Conservation (phyloP, 2,113 vertebrate genomes). For the Salminus brasiliensis region DNA sequence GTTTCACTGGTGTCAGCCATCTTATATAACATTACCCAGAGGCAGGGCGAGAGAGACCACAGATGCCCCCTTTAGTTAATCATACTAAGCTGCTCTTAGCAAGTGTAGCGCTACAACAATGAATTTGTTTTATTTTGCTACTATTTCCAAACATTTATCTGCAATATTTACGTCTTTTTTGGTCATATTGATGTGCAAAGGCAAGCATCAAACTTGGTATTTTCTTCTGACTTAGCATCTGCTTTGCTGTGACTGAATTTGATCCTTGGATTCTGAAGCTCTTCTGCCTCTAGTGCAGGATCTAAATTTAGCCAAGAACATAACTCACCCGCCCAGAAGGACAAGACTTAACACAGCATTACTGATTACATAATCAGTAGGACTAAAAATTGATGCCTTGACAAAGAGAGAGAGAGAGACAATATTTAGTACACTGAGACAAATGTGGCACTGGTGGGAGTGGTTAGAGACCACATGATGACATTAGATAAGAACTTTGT, state of each 20-base stretch:
- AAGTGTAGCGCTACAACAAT: background rate
- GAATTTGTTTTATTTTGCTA: background rate
- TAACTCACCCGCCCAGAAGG: background rate
- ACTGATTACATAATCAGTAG: background rate
- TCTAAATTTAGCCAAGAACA: constrained; percentile 5
- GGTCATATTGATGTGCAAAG: background rate
- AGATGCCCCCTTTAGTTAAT: background rate
- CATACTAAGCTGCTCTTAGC: background rate
- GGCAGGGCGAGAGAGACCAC: background rate
- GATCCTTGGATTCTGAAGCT: background rate
- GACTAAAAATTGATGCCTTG: background rate
- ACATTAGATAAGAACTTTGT: too few species aligned
- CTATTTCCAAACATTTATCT: background rate
- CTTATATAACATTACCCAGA: constrained; percentile 6
- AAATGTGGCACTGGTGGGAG: too few species aligned
- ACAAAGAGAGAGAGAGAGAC: background rate
- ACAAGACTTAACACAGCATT: background rate
- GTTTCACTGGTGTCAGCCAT: background rate
- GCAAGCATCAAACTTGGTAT: background rate
- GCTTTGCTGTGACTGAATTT: background rate
- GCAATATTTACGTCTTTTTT: background rate
- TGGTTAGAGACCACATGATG: too few species aligned
- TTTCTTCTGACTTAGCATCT: background rate
- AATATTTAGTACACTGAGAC: too few species aligned
- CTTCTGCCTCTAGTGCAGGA: background rate